These are phyloP conservation scores for Andinoacara biseriatus DNA, from an alignment of 2,113 vertebrate species.

Conservation along the genomic window DNA sequence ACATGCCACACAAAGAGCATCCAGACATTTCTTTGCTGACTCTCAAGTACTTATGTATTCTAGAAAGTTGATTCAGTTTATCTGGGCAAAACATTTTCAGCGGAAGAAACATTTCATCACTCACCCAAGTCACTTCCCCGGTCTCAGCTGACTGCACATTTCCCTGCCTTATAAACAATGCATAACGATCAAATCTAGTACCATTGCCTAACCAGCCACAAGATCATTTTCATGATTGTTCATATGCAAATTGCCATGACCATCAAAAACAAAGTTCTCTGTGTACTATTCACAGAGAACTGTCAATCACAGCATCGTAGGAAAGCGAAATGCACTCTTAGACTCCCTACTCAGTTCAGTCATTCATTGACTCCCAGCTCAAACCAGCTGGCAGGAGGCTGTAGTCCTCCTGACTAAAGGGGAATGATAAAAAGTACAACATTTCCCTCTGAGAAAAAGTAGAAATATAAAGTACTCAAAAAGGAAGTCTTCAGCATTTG, in stretches of 20 bases:
- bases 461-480: neutral
- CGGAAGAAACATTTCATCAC: no score
- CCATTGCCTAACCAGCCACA: neutral
- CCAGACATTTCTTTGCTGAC: no score
- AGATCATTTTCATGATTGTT: no score
- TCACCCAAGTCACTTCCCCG: no score
- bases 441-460: neutral
- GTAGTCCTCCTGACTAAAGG: neutral
- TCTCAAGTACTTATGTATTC: no score
- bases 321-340: no score
- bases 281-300: neutral
- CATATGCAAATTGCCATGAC: neutral
- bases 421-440: neutral
- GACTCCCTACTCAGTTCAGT: no score
- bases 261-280: neutral
- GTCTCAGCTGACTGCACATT: no score
- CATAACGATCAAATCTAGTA: neutral
- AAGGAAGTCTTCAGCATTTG: neutral
- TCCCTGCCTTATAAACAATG: no score
- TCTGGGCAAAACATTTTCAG: no score
- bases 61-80: no score
- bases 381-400: neutral
- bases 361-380: neutral
- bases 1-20: no score
- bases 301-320: neutral